Conservation (phyloP, 2,113 vertebrate species). For the Micromys minutus region DNA sequence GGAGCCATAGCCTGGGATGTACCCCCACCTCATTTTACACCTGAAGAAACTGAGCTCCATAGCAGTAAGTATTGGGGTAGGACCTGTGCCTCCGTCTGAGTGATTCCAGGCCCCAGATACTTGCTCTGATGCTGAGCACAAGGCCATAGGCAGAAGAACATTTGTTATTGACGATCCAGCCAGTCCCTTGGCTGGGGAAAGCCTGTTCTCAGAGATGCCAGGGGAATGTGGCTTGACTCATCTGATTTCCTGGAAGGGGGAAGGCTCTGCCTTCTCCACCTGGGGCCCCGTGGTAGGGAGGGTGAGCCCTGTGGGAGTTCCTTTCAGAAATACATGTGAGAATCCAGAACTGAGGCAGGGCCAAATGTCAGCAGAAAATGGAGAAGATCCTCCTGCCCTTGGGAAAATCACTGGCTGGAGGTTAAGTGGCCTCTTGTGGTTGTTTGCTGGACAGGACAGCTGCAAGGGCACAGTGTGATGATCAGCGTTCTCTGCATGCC, state of each 20-base stretch:
- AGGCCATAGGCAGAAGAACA: conserved; percentile 4
- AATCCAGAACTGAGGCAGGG: conserved; percentile 1
- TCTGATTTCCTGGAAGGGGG: conserved; percentile 71
- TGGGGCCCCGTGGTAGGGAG: conserved; percentile 20
- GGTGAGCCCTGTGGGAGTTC: conserved; percentile 45
- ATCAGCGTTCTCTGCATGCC: not conserved
- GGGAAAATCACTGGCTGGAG: not conserved
- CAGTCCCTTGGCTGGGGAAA: conserved; percentile 61
- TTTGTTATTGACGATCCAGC: conserved; percentile 53
- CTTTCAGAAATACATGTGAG: conserved; percentile 26
- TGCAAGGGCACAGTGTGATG: not conserved
- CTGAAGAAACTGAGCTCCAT: not conserved
- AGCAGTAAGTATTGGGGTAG: not conserved
- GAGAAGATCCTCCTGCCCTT: conserved; percentile 29
- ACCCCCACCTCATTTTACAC: not conserved
- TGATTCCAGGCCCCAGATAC: not conserved
- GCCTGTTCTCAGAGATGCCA: conserved; percentile 73
- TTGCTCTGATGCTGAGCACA: not conserved
- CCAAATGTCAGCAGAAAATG: conserved; percentile 23
- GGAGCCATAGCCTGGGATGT: not conserved
- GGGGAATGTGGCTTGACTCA: conserved; percentile 60
- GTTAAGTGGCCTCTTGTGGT: not conserved
- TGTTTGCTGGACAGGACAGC: not conserved
- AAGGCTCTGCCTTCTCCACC: conserved; percentile 54
- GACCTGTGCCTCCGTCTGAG: not conserved